Evolutionary conservation across 2,888 invertebrate species (phyloP).

Genomic region (Caenorhabditis afra): DNA sequence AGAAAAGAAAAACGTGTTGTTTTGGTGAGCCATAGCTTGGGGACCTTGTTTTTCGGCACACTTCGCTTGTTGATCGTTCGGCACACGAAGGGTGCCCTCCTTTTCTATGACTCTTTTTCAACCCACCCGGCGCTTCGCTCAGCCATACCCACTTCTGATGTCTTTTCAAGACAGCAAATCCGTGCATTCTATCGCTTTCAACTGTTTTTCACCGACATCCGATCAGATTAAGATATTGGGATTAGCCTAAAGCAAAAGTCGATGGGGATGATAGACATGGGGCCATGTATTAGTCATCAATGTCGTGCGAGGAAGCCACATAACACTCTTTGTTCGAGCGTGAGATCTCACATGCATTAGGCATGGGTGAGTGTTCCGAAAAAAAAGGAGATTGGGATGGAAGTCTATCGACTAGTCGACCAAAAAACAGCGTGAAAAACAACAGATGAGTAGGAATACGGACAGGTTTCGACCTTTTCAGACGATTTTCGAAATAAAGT

Average conservation of each 20-base stretch:
- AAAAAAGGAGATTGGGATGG: neutral
- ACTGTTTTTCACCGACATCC: slow-evolving; percentile 6
- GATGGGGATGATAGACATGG: slow-evolving; percentile 2
- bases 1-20: neutral
- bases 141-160: neutral
- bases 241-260: slow-evolving; percentile 34
- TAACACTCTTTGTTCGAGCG: slow-evolving; percentile 18
- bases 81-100: neutral
- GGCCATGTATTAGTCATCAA: slow-evolving; percentile 18
- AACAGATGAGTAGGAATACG: neutral
- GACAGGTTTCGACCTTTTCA: too few species aligned
- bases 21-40: too few species aligned
- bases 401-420: neutral
- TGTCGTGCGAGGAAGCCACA: slow-evolving; percentile 24
- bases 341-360: slow-evolving; percentile 36
- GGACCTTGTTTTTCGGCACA: slow-evolving; percentile 3
- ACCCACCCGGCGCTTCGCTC: too few species aligned
- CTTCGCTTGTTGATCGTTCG: neutral
- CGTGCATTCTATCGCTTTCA: slow-evolving; percentile 23
- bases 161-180: slow-evolving; percentile 35
- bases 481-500: too few species aligned
- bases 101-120: too few species aligned
- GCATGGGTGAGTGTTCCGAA: slow-evolving; percentile 26
- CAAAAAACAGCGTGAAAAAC: neutral
- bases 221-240: slow-evolving; percentile 27